phyloP scores from a whole-genome alignment of 2,797 vertebrate genomes.

The Ctenochaetus hawaiiensis region DNA sequence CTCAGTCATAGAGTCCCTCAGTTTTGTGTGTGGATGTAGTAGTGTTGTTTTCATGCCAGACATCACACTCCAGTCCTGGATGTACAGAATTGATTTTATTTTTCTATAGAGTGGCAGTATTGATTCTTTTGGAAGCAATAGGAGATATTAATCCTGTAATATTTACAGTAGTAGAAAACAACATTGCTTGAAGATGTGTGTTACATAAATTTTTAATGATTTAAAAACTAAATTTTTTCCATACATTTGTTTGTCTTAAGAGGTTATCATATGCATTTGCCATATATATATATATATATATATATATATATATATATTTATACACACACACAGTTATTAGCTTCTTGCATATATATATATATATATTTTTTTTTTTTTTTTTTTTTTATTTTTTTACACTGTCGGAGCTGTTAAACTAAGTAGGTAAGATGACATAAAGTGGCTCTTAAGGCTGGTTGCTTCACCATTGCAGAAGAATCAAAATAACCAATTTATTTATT shows the following conservation, averaged over 20 bases:
- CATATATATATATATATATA: too few relatives aligned
- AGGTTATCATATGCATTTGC: slow-evolving; percentile 26
- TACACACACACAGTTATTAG: too few relatives aligned
- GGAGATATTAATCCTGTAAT: slow-evolving; percentile 75
- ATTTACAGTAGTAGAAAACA: slow-evolving; percentile 72
- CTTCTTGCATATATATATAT: too few relatives aligned
- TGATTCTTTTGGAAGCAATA: slow-evolving; percentile 64
- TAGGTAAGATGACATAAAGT: not conserved
- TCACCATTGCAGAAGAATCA: slow-evolving; percentile 6
- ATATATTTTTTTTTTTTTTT: not conserved
- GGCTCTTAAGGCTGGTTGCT: slow-evolving; percentile 4
- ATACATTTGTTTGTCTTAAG: slow-evolving; percentile 14
- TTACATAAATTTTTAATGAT: slow-evolving; percentile 41
- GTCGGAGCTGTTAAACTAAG: not conserved
- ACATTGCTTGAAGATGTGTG: slow-evolving; percentile 40
- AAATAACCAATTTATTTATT: slow-evolving; percentile 30
- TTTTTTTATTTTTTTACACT: not conserved
- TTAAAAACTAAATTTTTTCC: not conserved
- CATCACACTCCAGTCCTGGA: slow-evolving; percentile 59
- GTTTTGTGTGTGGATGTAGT: slow-evolving; percentile 31
- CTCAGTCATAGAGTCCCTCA: slow-evolving; percentile 27
- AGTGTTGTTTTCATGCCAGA: slow-evolving; percentile 53
- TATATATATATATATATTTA: too few relatives aligned
- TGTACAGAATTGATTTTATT: slow-evolving; percentile 79
- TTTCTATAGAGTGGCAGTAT: slow-evolving; percentile 73